Evolutionary conservation across 2,797 vertebrate species (phyloP), one percentile per base, ranked within the genome.

Genomic region (Megalops cyprinoides): DNA sequence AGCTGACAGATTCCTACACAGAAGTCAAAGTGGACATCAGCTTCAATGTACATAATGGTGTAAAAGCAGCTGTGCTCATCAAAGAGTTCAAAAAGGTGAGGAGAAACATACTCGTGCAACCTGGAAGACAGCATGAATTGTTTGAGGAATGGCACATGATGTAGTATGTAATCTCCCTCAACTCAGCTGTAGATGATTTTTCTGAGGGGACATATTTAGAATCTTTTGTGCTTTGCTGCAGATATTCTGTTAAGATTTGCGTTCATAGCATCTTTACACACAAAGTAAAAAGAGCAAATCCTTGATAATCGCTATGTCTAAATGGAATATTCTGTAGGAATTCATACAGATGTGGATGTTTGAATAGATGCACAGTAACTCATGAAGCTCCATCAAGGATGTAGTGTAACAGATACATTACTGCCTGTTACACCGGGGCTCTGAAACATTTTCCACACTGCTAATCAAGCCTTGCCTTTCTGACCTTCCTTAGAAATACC

Each of bases 21-120:
- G 98, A 99, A 88, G 98, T 99, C 82, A 99, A 99, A 94, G 98
- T 99, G 87, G 98, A 99, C 93, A 99, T 99, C 94, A 99, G 98
- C 94, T 99, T 99, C 95, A 99, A 99, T 77, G 96, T 99, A 86
- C 97, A 97, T 86, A 99, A 96, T 0, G 98, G 98, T 0, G 96
- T 99, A 67, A 97, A 97, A 93, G 97, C 98, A 76, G 97, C 97
- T 74, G 93, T 95, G 79, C 97, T 99, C 87, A 99, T 99, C 92
- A 98, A 96, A 94, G 97, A 99, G 85, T 99, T 97, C 91, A 98
- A 98, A 91, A 96, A 98, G 97, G 98, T 99, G 85, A 84, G 86
- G 81, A 62, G 46, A 55, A 23, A 31, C 5, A 31, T 12, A 49
- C 42, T 4, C 25, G 12, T 48, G 4, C 37, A 2, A 28, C 44